Evolutionary conservation across 2,113 vertebrate species (phyloP), one percentile per base, ranked within the genome.

Genomic region (Neolamprologus hecqui): DNA sequence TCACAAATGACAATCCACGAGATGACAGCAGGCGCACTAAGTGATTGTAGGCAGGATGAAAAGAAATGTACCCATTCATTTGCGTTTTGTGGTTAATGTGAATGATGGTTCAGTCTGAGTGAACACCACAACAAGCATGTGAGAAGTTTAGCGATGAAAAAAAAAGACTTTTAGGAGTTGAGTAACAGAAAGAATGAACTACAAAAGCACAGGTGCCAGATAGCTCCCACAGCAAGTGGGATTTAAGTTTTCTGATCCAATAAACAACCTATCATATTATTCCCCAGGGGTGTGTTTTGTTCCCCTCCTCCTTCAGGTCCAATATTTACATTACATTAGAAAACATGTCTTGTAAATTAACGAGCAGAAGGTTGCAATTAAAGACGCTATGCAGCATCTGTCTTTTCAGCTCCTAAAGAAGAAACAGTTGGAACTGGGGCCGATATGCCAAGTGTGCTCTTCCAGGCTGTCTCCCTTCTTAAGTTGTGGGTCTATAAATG

Each of bases 301-400:
- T 73, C 33, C 45, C 40, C 47, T 83, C 70, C 70, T 86, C 42
- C 53, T 17, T 84, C 83, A 84, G 84, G 84, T 79, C 40, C 60
- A 45, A 86, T 68, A 89, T 88, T 87, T 80, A 88, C 90, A 35
- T 89, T 90, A 90, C 73, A 91, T 84, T 85, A 82, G 45, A 87
- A 92, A 86, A 89, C 82, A 89, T 87, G 86, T 90, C 88, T 89
- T 28, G 73, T 60, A 90, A 91, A 93, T 90, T 82, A 84, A 87
- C 31, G 8, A 85, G 86, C 90, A 88, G 85, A 89, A 91, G 88
- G 87, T 82, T 86, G 84, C 85, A 94, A 90, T 94, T 84, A 92
- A 84, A 93, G 73, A 83, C 23, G 65, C 84, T 70, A 85, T 63
- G 57, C 63, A 73, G 89, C 93, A 94, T 93, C 90, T 95, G 91